Percentiles rank a stretch among this genome's conserved stretches.
phyloP scores from a whole-genome alignment of 2,113 vertebrate genomes.

The Barbus barbus region DNA sequence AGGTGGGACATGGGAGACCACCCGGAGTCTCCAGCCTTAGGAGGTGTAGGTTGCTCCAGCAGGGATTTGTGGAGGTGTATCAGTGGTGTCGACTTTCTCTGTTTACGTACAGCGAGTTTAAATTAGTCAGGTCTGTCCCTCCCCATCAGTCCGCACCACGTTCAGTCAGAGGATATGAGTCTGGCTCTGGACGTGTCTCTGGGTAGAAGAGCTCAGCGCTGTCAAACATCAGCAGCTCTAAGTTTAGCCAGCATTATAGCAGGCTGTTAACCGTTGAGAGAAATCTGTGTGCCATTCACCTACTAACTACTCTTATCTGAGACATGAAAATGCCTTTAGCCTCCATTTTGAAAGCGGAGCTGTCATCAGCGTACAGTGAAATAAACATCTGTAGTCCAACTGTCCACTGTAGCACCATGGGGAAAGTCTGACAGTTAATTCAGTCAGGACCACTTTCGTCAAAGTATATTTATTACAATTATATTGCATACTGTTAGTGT shows the following conservation, averaged over 20 bases:
- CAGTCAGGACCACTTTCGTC: no score
- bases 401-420: slow-evolving; percentile 63
- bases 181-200: slow-evolving; percentile 7
- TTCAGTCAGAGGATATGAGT: slow-evolving; percentile 43
- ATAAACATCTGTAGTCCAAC: slow-evolving; percentile 62
- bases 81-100: slow-evolving; percentile 60
- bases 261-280: not conserved
- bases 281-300: not conserved
- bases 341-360: slow-evolving; percentile 63
- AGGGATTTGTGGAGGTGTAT: slow-evolving; percentile 45
- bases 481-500: no score
- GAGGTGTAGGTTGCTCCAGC: slow-evolving; percentile 63
- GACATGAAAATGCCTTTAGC: slow-evolving; percentile 62
- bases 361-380: slow-evolving; percentile 47
- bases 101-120: slow-evolving; percentile 58
- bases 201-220: slow-evolving; percentile 8
- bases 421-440: no score
- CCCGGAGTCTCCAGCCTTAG: slow-evolving; percentile 22
- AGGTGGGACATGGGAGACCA: slow-evolving; percentile 38
- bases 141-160: slow-evolving; percentile 59
- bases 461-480: no score
- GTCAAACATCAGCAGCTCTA: slow-evolving; percentile 24
- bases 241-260: not conserved
- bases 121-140: slow-evolving; percentile 59
- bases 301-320: not conserved